Conservation (phyloP, 2,888 invertebrate genomes). For the Drosophila cognata region DNA sequence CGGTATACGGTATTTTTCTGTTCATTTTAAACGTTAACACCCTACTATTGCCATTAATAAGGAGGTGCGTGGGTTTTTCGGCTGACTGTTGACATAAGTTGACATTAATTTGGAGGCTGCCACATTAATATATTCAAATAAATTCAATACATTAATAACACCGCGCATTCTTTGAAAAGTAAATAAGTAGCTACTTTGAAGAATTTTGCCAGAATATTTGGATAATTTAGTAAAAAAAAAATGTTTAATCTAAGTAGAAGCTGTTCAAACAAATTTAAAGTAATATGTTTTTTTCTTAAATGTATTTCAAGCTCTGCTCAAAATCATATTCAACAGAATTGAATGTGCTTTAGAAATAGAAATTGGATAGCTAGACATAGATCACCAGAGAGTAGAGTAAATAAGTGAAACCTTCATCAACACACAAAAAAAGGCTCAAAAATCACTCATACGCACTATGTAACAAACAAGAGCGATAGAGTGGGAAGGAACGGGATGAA, state of each 20-base stretch:
- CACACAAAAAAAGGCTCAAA: conserved; percentile 40
- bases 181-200: not conserved
- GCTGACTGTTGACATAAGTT: conserved; percentile 61
- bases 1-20: not conserved
- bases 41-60: too few relatives aligned
- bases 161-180: conserved; percentile 13
- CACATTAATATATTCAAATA: conserved; percentile 29
- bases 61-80: not conserved
- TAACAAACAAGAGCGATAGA: conserved; percentile 10
- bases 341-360: conserved; percentile 50
- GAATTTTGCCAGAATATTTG: conserved; percentile 7
- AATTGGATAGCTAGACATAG: not conserved
- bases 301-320: conserved; percentile 15
- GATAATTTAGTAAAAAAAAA: not conserved
- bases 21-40: not conserved
- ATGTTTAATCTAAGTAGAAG: not conserved
- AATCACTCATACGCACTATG: conserved; percentile 54
- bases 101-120: conserved; percentile 62
- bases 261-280: not conserved
- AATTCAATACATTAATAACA: conserved; percentile 51
- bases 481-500: not conserved
- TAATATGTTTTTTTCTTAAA: not conserved
- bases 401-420: conserved; percentile 45
- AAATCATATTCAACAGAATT: conserved; percentile 9
- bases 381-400: conserved; percentile 13